Evolutionary conservation across 1,140 invertebrate species (phyloP).

Genomic region (Drosophila eugracilis): DNA sequence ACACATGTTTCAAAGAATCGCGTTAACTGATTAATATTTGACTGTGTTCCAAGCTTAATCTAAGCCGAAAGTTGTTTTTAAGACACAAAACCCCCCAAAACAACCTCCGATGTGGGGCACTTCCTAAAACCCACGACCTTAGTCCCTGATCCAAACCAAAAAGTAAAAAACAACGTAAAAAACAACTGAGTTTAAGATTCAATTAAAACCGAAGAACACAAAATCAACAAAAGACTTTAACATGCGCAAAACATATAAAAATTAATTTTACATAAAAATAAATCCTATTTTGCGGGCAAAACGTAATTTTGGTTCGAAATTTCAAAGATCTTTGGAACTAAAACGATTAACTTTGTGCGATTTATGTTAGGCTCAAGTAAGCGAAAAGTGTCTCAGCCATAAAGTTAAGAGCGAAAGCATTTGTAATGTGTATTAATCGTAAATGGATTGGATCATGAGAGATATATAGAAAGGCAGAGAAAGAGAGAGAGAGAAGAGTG

Average conservation of each 20-base stretch:
- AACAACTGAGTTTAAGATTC: constrained; percentile 53
- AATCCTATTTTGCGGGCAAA: constrained; percentile 67
- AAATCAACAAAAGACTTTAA: constrained; percentile 64
- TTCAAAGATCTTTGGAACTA: constrained; percentile 21
- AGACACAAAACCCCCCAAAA: constrained; percentile 24
- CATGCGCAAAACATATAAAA: constrained; percentile 54
- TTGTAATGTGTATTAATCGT: constrained; percentile 68
- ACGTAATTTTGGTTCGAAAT: constrained; percentile 30
- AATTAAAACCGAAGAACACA: constrained; percentile 50
- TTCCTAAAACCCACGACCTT: constrained; percentile 30
- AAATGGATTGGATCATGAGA: constrained; percentile 44
- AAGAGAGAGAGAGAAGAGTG: constrained; percentile 5
- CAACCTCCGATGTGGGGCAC: constrained; percentile 14
- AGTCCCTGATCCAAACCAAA: constrained; percentile 47
- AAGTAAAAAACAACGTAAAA: constrained; percentile 36
- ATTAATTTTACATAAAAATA: constrained; percentile 31
- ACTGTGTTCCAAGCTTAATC: constrained; percentile 28
- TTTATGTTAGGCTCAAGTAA: constrained; percentile 69
- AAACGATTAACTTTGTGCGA: constrained; percentile 29
- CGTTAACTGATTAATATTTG: constrained; percentile 56
- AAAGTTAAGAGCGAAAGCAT: constrained; percentile 28
- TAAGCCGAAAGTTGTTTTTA: constrained; percentile 20
- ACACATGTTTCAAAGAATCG: constrained; percentile 35
- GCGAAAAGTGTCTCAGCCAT: constrained; percentile 34
- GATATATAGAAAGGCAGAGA: constrained; percentile 34